Base-by-base conservation (phyloP, 1,140 invertebrate genomes). In the Drosophila ohnishii region DNA sequence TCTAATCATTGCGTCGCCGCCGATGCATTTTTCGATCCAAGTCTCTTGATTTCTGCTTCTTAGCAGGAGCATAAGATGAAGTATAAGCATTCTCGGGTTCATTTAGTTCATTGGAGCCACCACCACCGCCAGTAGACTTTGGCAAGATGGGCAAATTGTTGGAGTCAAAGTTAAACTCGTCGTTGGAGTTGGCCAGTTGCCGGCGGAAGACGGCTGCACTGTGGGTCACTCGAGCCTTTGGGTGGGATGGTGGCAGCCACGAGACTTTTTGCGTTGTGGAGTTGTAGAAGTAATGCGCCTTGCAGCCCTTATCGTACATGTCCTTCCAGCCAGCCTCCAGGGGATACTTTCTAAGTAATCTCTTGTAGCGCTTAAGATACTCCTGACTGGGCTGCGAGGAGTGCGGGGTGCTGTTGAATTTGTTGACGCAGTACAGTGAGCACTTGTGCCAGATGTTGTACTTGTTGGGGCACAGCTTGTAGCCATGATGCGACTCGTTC, bases 401-500 rank as follows among this genome's bases (percentile, higher is more conserved):
- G 63, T 95, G 94, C 25, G 97, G 62, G 3, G 39, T 96, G 67
- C 94, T 94, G 73, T 96, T 96, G 97, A 97, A 99, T 50, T 95
- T 94, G 88, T 97, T 96, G 60, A 96, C 95, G 92, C 99, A 99
- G 92, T 94, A 98, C 28, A 95, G 94, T 3, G 94, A 95, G 92
- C 99, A 99, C 71, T 97, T 95, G 91, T 99, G 99, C 92, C 96
- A 98, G 64, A 97, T 96, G 91, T 99, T 99, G 80, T 94, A 96
- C 92, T 98, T 99, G 90, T 99, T 99, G 3, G 99, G 99, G 92
- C 99, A 99, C 5, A 96, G 96, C 78, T 94, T 94, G 76, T 95
- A 95, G 34, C 95, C 94, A 34, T 93, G 93, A 78, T 94, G 94
- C 30, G 93, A 94, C 22, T 94, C 93, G 14, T 90, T 81, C 51